Base-by-base conservation (phyloP, 53 echinoderm and acorn worm genomes). In the Stichopus horrens region DNA sequence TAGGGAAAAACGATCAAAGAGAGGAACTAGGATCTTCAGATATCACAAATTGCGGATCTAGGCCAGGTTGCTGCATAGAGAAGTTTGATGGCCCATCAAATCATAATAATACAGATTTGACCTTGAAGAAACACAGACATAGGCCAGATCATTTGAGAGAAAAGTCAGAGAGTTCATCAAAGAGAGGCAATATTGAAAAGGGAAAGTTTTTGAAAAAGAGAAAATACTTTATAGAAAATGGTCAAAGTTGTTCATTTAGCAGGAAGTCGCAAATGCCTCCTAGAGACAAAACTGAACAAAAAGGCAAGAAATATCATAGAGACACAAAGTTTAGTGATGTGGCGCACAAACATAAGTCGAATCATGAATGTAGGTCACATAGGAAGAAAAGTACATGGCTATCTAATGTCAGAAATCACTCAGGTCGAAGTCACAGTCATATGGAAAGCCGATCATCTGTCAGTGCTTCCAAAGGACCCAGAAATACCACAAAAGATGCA, bases 131-230 rank as follows among this genome's bases (percentile, higher is more conserved):
- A 16, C 63, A 63, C 11, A 63, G 63, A 63, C 16, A 9, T 10
- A 63, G 14, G 5, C 63, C 63, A 5, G 63, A 16, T 13, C 51
- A 79, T 19, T 54, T 52, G 55, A 79, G 53, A 53, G 79, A 53
- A 8, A 79, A 79, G 54, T 79, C 19, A 7, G 53, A 79, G 18
- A 53, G 79, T 19, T 79, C 79, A 79, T 79, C 79, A 52, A 19
- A 55, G 18, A 19, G 53, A 5, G 18, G 13, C 54, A 23, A 53
- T 8, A 79, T 54, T 79, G 5, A 52, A 9, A 79, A 79, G 53
- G 79, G 79, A 16, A 79, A 79, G 54, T 5, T 23, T n/a, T 53
- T 11, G 8, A 79, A 54, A 18, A 79, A 63, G 63, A 63, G 16
- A 13, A 63, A 63, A 16, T 10, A 16, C 63, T 63, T 63, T 0